phyloP scores from a whole-genome alignment of 2,113 vertebrate genomes.

The Caretta caretta region DNA sequence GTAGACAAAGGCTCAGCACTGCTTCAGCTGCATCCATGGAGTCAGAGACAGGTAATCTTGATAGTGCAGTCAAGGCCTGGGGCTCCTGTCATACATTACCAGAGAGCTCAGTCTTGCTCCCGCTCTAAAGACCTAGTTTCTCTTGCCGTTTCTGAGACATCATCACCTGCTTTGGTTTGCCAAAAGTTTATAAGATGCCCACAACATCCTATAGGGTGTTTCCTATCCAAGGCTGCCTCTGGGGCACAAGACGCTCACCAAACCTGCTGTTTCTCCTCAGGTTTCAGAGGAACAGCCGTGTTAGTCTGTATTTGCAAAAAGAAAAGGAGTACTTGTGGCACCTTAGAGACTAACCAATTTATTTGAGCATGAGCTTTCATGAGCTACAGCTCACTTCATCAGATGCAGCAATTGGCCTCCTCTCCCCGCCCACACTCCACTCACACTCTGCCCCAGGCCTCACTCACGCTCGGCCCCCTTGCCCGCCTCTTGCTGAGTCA shows the following conservation, averaged over 20 bases:
- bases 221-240: not conserved
- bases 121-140: not conserved
- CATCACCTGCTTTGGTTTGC: not conserved
- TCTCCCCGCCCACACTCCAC: no score
- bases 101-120: not conserved
- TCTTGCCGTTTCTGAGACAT: not conserved
- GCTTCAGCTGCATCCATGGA: not conserved
- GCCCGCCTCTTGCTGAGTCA: no score
- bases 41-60: fast-evolving
- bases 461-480: no score
- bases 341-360: no score
- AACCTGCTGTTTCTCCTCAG: not conserved
- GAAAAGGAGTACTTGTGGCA: no score
- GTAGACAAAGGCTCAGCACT: not conserved
- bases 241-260: constrained; percentile 4
- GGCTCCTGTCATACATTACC: not conserved
- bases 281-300: no score
- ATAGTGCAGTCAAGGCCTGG: fast-evolving
- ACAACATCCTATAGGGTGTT: fast-evolving
- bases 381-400: no score
- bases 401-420: no score
- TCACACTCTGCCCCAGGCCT: no score
- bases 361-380: no score
- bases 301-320: no score
- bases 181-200: not conserved